Percentiles rank a stretch among this genome's conserved stretches.
Evolutionary conservation across 1,140 invertebrate genomes (phyloP).

Genomic region (Drosophila guanche): DNA sequence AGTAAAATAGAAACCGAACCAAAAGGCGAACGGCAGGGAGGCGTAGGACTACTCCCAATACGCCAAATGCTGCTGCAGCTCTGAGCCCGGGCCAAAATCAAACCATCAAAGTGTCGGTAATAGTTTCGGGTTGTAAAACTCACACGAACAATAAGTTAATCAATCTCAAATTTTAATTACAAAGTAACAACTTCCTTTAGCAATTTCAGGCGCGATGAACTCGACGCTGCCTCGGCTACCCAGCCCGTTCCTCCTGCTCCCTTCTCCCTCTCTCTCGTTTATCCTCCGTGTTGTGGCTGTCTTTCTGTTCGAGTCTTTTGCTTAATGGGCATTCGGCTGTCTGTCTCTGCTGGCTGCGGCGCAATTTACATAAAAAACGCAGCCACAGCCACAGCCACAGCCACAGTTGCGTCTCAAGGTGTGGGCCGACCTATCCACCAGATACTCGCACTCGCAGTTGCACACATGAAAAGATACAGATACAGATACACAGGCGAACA

Average conservation of each 20-base stretch:
- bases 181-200: slow-evolving; percentile 81
- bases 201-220: slow-evolving; percentile 81
- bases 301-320: slow-evolving; percentile 32
- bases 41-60: not conserved
- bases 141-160: slow-evolving; percentile 82
- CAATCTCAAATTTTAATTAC: slow-evolving; percentile 82
- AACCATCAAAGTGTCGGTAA: slow-evolving; percentile 75
- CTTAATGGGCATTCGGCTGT: slow-evolving; percentile 62
- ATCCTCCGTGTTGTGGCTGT: not conserved
- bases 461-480: slow-evolving; percentile 26
- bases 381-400: slow-evolving; percentile 28
- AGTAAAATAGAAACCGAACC: slow-evolving; percentile 25
- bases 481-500: slow-evolving; percentile 36
- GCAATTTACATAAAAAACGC: slow-evolving; percentile 77
- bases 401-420: slow-evolving; percentile 49
- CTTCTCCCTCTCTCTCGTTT: slow-evolving; percentile 19
- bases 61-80: too few species aligned
- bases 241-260: too few species aligned
- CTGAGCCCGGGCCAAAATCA: slow-evolving; percentile 50
- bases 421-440: slow-evolving; percentile 60
- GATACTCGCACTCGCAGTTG: slow-evolving; percentile 36
- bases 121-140: slow-evolving; percentile 78
- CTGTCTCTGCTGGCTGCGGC: slow-evolving; percentile 50
- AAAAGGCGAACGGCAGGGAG: slow-evolving; percentile 25
- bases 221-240: slow-evolving; percentile 13